Conservation (phyloP, 2,888 invertebrate species). For the Leptinotarsa rubiginosa region DNA sequence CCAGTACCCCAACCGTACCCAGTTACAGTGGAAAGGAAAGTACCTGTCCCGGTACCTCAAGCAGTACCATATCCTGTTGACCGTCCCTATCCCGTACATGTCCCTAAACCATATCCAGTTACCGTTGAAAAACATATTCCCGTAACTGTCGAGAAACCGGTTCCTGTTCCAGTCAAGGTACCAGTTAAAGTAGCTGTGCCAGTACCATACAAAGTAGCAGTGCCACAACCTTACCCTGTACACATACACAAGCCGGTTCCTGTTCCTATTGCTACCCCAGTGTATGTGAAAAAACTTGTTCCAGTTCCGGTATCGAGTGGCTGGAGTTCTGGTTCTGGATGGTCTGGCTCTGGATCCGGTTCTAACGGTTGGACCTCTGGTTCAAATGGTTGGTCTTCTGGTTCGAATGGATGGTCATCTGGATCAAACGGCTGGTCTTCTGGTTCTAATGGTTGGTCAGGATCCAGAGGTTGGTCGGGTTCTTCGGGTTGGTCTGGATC, state of each 20-base stretch:
- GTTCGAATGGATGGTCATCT: not conserved
- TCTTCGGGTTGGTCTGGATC: conserved; percentile 9
- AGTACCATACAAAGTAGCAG: conserved; percentile 60
- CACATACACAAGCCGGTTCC: conserved; percentile 67
- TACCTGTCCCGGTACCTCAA: conserved; percentile 66
- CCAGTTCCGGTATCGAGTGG: conserved; percentile 42
- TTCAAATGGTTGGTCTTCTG: not conserved
- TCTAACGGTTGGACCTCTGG: conserved; percentile 26
- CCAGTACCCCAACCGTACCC: conserved; percentile 69
- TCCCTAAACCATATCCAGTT: conserved; percentile 68
- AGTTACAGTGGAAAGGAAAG: conserved; percentile 67
- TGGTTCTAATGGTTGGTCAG: conserved; percentile 8
- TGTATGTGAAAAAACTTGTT: conserved; percentile 56
- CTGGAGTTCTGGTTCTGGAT: conserved; percentile 28
- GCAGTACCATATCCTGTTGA: conserved; percentile 67
- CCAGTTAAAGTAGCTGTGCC: conserved; percentile 63
- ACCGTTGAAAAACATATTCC: conserved; percentile 70
- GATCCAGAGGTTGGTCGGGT: conserved; percentile 7
- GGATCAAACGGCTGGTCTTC: not conserved
- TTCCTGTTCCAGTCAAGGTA: conserved; percentile 65
- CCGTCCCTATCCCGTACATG: conserved; percentile 65
- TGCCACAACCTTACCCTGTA: conserved; percentile 64
- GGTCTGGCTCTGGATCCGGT: conserved; percentile 31
- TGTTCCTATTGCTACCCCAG: conserved; percentile 68
- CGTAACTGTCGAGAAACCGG: conserved; percentile 70